A percentile compares a stretch with the other conserved stretches of the same genome.
phyloP scores from a whole-genome alignment of 2,797 vertebrate genomes.

The Oreonectes daqikongensis region DNA sequence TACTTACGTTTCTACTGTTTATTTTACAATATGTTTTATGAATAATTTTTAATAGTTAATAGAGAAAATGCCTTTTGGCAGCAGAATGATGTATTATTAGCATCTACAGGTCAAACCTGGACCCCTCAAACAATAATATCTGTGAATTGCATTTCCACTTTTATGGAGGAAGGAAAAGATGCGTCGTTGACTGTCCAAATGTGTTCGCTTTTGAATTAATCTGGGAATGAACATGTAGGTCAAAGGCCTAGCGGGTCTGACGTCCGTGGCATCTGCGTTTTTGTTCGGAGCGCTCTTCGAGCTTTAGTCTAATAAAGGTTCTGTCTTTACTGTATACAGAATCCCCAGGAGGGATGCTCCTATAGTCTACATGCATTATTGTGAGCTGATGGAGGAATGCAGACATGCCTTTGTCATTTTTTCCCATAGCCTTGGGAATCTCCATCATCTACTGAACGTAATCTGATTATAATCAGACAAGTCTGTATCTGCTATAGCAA shows the following conservation, averaged over 20 bases:
- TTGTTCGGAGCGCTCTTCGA: not conserved
- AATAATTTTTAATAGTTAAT: not conserved
- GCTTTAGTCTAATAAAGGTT: slow-evolving; percentile 11
- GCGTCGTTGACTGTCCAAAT: slow-evolving; percentile 15
- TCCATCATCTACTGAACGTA: slow-evolving; percentile 40
- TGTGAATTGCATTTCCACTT: slow-evolving; percentile 18
- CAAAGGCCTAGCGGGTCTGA: slow-evolving; percentile 13
- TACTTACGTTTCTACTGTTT: too few species aligned
- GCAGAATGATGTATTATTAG: not conserved
- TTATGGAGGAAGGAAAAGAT: not conserved
- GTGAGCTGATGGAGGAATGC: not conserved
- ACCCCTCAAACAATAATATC: slow-evolving; percentile 9
- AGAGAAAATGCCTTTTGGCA: not conserved
- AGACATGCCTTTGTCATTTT: slow-evolving; percentile 27
- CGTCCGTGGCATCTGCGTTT: slow-evolving; percentile 21
- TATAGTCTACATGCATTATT: not conserved
- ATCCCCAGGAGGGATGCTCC: not conserved
- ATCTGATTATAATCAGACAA: slow-evolving; percentile 49
- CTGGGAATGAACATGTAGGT: slow-evolving; percentile 32
- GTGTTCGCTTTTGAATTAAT: slow-evolving; percentile 32
- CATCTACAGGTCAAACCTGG: not conserved
- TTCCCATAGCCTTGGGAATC: slow-evolving; percentile 34
- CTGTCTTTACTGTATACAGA: slow-evolving; percentile 9
- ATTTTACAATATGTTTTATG: too few species aligned
- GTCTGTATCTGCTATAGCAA: slow-evolving; percentile 28